Conservation (phyloP, 2,113 vertebrate genomes). For the Delphinapterus leucas region DNA sequence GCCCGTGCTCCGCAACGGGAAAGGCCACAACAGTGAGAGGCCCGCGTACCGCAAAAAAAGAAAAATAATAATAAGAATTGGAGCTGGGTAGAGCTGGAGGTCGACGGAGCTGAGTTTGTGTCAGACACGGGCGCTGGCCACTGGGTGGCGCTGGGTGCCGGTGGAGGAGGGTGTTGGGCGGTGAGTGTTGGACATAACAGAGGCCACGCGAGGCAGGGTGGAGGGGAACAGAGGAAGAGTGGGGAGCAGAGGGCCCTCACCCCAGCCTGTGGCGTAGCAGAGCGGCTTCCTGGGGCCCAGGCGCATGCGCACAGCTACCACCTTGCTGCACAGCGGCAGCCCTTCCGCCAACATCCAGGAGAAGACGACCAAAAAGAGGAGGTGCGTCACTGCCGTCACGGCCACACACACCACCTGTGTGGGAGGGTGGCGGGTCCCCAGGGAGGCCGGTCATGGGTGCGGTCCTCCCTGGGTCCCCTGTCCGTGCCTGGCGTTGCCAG, state of each 20-base stretch:
- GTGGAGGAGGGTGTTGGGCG: fast-evolving
- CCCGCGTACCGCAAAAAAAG: no score
- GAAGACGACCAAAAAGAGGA: conserved; percentile 94
- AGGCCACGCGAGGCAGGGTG: neutral
- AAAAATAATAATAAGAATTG: no score
- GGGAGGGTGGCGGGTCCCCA: neutral
- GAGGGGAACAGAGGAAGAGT: neutral
- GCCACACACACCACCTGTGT: conserved; percentile 85
- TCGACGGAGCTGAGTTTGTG: neutral
- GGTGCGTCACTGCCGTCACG: conserved; percentile 88
- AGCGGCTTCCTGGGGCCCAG: conserved; percentile 90
- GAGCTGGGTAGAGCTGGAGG: neutral
- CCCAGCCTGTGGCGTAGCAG: conserved; percentile 91
- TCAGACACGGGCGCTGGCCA: neutral
- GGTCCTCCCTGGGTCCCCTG: fast-evolving
- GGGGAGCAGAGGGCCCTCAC: conserved; percentile 72
- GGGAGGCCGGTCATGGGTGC: fast-evolving
- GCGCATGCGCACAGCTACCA: conserved; percentile 91
- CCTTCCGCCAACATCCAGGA: conserved; percentile 96
- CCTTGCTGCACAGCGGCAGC: conserved; percentile 94
- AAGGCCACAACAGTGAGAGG: no score
- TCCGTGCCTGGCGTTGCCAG: neutral
- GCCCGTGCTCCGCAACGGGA: no score
- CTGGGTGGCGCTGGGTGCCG: no score
- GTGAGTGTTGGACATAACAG: neutral